Evolutionary conservation across 2,888 invertebrate species (phyloP).

Genomic region (Mesorhabditis spiculigera): DNA sequence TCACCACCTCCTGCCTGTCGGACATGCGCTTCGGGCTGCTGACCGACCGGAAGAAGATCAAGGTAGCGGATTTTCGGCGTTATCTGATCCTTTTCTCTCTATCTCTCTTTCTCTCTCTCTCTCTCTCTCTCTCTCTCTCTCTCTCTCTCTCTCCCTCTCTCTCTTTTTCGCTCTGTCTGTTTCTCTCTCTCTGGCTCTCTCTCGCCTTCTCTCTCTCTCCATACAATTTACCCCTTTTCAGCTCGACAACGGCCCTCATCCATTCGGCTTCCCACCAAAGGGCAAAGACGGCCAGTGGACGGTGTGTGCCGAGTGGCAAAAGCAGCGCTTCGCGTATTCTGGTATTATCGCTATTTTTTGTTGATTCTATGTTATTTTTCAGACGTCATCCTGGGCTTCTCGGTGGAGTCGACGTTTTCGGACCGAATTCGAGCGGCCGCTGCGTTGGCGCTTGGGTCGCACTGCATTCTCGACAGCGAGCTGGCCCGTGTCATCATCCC

Average conservation of each 20-base stretch:
- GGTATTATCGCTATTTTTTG: background rate
- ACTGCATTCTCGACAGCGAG: slow-evolving; percentile 3
- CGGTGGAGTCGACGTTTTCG: background rate
- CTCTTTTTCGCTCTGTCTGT: too few species aligned
- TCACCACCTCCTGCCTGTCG: background rate
- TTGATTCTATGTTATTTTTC: background rate
- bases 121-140: too few species aligned
- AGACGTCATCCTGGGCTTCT: background rate
- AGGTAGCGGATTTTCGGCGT: background rate
- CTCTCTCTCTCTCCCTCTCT: too few species aligned
- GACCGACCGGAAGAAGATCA: background rate
- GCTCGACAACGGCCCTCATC: background rate
- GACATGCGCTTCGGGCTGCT: background rate
- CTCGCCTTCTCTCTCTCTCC: background rate
- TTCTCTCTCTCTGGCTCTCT: too few species aligned
- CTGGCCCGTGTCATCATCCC: background rate
- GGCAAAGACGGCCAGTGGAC: background rate
- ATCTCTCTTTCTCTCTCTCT: too few species aligned
- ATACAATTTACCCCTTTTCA: background rate
- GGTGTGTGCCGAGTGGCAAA: background rate
- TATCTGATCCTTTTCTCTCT: too few species aligned
- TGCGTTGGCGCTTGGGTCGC: background rate
- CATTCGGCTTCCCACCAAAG: slow-evolving; percentile 3
- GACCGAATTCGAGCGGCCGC: background rate
- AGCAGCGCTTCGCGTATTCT: slow-evolving; percentile 1